Percentiles rank a stretch among this genome's conserved stretches.
These are phyloP conservation scores for Hypsibius dujardini DNA, from an alignment of 1,140 invertebrate species.

Conservation along the genomic window DNA sequence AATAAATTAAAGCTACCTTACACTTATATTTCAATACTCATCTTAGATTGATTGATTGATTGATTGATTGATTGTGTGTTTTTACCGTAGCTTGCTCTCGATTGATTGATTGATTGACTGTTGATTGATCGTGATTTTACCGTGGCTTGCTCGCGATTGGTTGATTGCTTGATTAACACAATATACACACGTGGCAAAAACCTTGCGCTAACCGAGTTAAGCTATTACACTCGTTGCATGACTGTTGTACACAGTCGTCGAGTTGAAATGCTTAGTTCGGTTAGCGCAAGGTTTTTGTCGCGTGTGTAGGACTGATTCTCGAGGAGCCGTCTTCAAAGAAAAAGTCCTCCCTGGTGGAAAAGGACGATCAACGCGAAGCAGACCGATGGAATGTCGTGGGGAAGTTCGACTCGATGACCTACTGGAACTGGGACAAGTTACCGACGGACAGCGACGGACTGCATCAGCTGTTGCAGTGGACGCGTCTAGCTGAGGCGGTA, in stretches of 20 bases:
- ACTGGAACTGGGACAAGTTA: slow-evolving; percentile 60
- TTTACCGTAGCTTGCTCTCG: too few species aligned
- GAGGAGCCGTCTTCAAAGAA: background rate
- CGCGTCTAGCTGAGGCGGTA: slow-evolving; percentile 54
- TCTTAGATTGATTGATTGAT: background rate
- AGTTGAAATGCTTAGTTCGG: too few species aligned
- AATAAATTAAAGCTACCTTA: background rate
- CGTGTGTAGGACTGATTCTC: too few species aligned
- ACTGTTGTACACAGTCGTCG: too few species aligned
- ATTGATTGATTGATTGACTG: too few species aligned
- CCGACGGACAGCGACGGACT: slow-evolving; percentile 50
- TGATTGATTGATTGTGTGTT: background rate
- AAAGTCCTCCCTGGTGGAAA: background rate
- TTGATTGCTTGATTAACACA: too few species aligned
- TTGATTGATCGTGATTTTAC: background rate
- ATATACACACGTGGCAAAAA: too few species aligned
- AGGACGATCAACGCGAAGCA: background rate
- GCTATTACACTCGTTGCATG: too few species aligned
- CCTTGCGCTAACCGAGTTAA: too few species aligned
- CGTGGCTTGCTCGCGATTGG: too few species aligned
- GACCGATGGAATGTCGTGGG: background rate
- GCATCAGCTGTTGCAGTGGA: slow-evolving; percentile 49
- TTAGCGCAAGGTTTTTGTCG: too few species aligned
- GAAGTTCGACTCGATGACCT: slow-evolving; percentile 44
- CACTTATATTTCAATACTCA: background rate